A percentile compares a stretch with the other conserved stretches of the same genome.
phyloP scores from a whole-genome alignment of 2,113 vertebrate genomes.

The Rhinopomastus cyanomelas region DNA sequence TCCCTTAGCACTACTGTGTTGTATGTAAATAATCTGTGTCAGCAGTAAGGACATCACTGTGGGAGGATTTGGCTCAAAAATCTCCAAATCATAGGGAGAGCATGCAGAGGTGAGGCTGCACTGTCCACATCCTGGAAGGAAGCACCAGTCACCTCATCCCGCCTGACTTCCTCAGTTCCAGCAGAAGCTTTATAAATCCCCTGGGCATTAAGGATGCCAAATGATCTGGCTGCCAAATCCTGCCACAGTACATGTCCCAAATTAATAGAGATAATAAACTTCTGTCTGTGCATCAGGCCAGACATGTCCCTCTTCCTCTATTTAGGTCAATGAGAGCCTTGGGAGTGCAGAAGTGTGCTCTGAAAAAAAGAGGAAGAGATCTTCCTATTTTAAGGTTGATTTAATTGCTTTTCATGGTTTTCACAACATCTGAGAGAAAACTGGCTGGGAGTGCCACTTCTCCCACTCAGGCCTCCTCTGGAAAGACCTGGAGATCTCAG shows the following conservation, averaged over 20 bases:
- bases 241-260: background rate
- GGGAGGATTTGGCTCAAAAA: background rate
- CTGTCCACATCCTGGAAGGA: background rate
- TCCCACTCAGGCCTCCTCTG: background rate
- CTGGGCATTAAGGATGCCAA: background rate
- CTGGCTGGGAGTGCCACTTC: background rate
- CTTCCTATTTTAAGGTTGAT: background rate
- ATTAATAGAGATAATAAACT: background rate
- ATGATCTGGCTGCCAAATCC: background rate
- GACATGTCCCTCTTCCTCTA: background rate
- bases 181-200: background rate
- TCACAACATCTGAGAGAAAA: background rate
- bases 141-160: fast-evolving
- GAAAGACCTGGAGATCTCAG: background rate
- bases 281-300: background rate
- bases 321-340: background rate
- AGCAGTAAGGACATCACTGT: fast-evolving
- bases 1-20: background rate
- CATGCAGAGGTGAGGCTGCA: background rate
- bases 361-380: background rate
- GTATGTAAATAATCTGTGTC: background rate
- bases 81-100: background rate
- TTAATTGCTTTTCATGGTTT: background rate
- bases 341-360: background rate
- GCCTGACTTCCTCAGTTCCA: background rate